Evolutionary conservation across 2,113 vertebrate species (phyloP), one percentile per base, ranked within the genome.

Genomic region (Myocastor coypus): DNA sequence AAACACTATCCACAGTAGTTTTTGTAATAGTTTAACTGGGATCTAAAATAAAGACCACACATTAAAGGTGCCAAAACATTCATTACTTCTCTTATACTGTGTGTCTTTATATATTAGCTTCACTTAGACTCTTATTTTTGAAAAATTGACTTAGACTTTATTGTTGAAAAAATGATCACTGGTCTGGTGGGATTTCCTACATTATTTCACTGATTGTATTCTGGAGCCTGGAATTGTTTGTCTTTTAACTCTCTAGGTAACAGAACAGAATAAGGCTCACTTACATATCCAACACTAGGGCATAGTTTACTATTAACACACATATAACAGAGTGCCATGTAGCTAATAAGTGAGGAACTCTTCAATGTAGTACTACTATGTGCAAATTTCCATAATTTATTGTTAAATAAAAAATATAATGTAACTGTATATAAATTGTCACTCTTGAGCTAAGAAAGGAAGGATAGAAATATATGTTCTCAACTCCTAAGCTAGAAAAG

Each of bases 71-170:
- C n/a, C 46, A 80, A 80, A 80, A 78, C 78, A n/a, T 50, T 26
- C 85, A 46, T 80, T 85, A 90, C 30, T 95, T 71, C 16, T 46
- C 16, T 94, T 93, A 71, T 71, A 71, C 71, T 30, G 9, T 71
- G 8, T 64, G 34, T 19, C 61, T 96, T 55, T 16, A 66, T 55
- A 28, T 32, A n/a, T 57, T 59, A 32, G 50, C 28, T 26, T 71
- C 28, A 9, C 12, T 96, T 50, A 50, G 1, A 83, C 17, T 88
- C 73, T 63, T 71, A 2, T 46, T 11, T 94, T 69, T 82, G 16
- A n/a, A n/a, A n/a, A n/a, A n/a, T n/a, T n/a, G n/a, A n/a, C n/a
- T n/a, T n/a, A n/a, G n/a, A n/a, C n/a, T n/a, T n/a, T n/a, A n/a
- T 77, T 17, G 5, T 63, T 93, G n/a, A 30, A 91, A 28, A 89